A percentile compares a stretch with the other conserved stretches of the same genome.
These are phyloP conservation scores for Orchesella cincta DNA, from an alignment of 1,140 invertebrate species.

Conservation along the genomic window DNA sequence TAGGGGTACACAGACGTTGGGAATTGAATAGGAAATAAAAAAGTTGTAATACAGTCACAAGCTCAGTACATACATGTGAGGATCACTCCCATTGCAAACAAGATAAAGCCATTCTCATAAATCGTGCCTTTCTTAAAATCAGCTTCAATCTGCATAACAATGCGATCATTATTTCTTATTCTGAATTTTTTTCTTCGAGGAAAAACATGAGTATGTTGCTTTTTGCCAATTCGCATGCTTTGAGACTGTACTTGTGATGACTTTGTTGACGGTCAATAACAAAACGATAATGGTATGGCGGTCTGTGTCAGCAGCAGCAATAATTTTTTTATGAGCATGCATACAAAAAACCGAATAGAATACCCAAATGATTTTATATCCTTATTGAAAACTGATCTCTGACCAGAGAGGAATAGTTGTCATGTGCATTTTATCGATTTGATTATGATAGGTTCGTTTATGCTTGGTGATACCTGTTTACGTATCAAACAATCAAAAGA, in stretches of 20 bases:
- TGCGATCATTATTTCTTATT: too few species aligned
- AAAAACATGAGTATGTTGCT: too few species aligned
- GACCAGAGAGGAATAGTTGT: not conserved
- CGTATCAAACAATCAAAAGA: not conserved
- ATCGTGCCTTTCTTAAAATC: not conserved
- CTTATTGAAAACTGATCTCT: not conserved
- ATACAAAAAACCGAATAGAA: not conserved
- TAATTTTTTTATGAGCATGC: not conserved
- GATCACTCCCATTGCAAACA: too few species aligned
- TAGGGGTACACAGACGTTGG: too few species aligned
- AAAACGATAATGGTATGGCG: not conserved
- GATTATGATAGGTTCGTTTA: not conserved
- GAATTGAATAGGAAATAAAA: too few species aligned
- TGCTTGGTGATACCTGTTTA: not conserved
- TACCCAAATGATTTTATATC: too few species aligned
- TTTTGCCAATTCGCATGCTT: too few species aligned
- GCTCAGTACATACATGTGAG: too few species aligned
- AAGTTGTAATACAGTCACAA: too few species aligned
- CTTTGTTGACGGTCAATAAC: conserved; percentile 6
- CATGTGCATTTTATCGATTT: conserved; percentile 14
- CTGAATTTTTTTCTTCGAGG: too few species aligned
- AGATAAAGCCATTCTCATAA: not conserved
- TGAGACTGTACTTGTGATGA: too few species aligned
- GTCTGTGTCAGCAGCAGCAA: not conserved
- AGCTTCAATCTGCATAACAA: not conserved